phyloP scores from a whole-genome alignment of 2,797 vertebrate genomes.

The Novumbra hubbsi region DNA sequence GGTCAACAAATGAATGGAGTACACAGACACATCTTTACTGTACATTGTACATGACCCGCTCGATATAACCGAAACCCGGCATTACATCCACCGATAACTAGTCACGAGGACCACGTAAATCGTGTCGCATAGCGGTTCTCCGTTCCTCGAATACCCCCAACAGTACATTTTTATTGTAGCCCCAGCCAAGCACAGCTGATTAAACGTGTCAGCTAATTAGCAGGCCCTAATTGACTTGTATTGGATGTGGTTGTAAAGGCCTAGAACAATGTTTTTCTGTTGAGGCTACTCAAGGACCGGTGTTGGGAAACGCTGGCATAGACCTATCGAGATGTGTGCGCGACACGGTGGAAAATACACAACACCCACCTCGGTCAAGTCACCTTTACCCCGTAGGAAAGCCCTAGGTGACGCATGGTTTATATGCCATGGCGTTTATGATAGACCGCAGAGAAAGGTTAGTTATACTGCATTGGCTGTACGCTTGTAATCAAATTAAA shows the following conservation, averaged over 20 bases:
- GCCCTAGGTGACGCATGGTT: not conserved
- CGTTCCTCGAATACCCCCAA: too few relatives aligned
- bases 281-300: too few relatives aligned
- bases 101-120: not conserved
- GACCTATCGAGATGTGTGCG: not conserved
- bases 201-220: too few relatives aligned
- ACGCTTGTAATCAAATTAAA: not conserved
- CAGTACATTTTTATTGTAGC: too few relatives aligned
- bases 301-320: too few relatives aligned
- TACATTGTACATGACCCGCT: not conserved
- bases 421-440: not conserved
- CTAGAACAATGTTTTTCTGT: too few relatives aligned
- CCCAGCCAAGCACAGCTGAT: too few relatives aligned
- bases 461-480: not conserved
- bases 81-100: not conserved
- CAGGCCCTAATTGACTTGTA: too few relatives aligned
- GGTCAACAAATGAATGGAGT: not conserved
- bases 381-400: not conserved
- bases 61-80: not conserved
- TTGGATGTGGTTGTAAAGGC: too few relatives aligned
- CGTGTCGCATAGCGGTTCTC: constrained; percentile 3
- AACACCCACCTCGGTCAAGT: not conserved
- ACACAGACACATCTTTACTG: not conserved
- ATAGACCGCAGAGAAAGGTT: not conserved
- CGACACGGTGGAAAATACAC: not conserved